Evolutionary conservation across 2,113 vertebrate genomes (phyloP).

Genomic region (Callionymus lyra): DNA sequence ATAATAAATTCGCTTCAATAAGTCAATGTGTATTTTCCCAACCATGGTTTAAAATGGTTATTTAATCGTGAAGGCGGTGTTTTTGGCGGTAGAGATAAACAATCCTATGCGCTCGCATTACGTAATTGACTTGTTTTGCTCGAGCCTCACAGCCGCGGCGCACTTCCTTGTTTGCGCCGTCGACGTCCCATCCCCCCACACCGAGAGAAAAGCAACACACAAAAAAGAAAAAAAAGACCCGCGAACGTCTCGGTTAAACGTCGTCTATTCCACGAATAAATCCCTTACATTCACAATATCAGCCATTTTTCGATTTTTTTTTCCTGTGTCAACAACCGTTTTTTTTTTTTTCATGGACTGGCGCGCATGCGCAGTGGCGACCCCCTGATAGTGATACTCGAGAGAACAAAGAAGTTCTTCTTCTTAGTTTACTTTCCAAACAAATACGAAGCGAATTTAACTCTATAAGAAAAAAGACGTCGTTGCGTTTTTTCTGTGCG

Average conservation of each 20-base stretch:
- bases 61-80: background rate
- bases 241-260: too few relatives aligned
- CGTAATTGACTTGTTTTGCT: slow-evolving; percentile 47
- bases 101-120: slow-evolving; percentile 36
- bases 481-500: too few relatives aligned
- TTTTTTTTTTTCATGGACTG: too few relatives aligned
- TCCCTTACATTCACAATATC: too few relatives aligned
- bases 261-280: too few relatives aligned
- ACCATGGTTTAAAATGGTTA: background rate
- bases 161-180: slow-evolving; percentile 58
- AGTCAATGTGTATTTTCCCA: too few relatives aligned
- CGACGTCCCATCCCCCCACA: background rate
- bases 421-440: slow-evolving; percentile 1
- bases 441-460: background rate
- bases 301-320: too few relatives aligned
- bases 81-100: background rate
- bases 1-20: too few relatives aligned
- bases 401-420: slow-evolving; percentile 61
- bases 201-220: too few relatives aligned
- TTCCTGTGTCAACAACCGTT: background rate
- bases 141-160: slow-evolving; percentile 26
- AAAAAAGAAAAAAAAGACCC: too few relatives aligned
- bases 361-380: too few relatives aligned
- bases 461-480: background rate
- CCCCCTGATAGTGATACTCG: slow-evolving; percentile 27